A percentile compares a stretch with the other conserved stretches of the same genome.
These are phyloP conservation scores for Piscicola geometra DNA, from an alignment of 2,888 invertebrate species.

Conservation along the genomic window DNA sequence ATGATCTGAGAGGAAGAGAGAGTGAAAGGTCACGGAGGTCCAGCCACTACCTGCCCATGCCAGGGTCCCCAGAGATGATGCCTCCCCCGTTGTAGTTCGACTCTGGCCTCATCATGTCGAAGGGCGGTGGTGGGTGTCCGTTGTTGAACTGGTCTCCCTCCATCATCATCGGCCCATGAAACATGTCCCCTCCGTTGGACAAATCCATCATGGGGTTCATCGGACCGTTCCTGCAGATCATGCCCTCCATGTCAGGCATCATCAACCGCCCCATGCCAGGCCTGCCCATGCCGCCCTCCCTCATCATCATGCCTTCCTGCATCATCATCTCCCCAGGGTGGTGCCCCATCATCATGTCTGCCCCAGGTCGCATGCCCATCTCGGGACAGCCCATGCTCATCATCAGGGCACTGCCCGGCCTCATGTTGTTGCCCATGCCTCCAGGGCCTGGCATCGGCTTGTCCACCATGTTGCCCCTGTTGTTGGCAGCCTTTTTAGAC, in stretches of 20 bases:
- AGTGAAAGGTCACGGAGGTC: background rate
- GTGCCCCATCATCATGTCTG: constrained; percentile 29
- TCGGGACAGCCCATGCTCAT: constrained; percentile 30
- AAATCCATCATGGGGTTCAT: constrained; percentile 27
- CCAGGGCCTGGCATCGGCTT: background rate
- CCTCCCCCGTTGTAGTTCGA: constrained; percentile 31
- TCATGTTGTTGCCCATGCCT: constrained; percentile 21
- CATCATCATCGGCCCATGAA: constrained; percentile 29
- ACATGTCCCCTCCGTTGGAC: constrained; percentile 29
- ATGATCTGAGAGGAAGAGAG: too few relatives aligned
- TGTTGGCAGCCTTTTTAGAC: constrained; percentile 34
- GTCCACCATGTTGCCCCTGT: constrained; percentile 1
- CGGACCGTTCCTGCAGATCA: constrained; percentile 30
- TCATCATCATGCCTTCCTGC: constrained; percentile 29
- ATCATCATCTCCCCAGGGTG: constrained; percentile 14
- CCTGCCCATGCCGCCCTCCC: background rate
- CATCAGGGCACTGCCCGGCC: constrained; percentile 22
- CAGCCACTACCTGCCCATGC: constrained; percentile 37
- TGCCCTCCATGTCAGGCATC: constrained; percentile 26
- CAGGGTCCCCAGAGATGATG: constrained; percentile 31
- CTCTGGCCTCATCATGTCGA: constrained; percentile 32
- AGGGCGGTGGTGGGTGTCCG: constrained; percentile 24
- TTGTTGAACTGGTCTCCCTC: constrained; percentile 19
- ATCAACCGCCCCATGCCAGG: constrained; percentile 28
- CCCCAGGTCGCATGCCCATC: constrained; percentile 15